Base-by-base conservation (phyloP, 2,797 vertebrate genomes). In the Otolemur crassicaudatus region DNA sequence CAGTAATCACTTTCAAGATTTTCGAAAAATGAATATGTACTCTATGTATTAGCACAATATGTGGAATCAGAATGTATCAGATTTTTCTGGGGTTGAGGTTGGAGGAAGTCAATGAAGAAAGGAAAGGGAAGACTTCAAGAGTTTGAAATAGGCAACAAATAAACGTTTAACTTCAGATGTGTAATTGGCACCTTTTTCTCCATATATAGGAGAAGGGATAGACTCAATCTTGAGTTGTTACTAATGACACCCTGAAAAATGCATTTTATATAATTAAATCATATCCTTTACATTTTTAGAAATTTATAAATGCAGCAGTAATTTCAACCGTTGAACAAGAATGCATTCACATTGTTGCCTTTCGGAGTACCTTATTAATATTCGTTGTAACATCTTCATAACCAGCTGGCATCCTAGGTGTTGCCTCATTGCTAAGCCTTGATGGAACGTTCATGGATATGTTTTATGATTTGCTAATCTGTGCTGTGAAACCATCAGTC, bases 381-480 rank as follows among this genome's bases (percentile, higher is more conserved):
- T 69, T 61, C 79, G 19, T 34, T 73, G 63, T 89, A 94, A 63
- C 34, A 63, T 94, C 88, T 61, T 58, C 88, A 76, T 87, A 79
- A 75, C n/a, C 22, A 84, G 70, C 81, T 94, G 87, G 87, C 95
- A 96, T 67, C 84, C 61, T 97, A 91, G 97, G 88, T 95, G 46
- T 93, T 95, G 97, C 72, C 83, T 98, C 96, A 91, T 95, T 94
- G 96, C 97, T 97, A 92, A 95, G 93, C 96, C 92, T 97, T 70
- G 4, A 31, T 94, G 87, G 87, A 96, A 86, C 16, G 34, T 97
- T 97, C 90, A 84, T 96, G 94, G 90, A 97, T 88, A 84, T 92
- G 93, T 96, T 96, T 97, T 97, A 96, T 97, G 97, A 98, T 98
- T 98, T 98, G 92, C 96, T 98, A 91, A 87, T 95, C 97, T 96